Base-by-base conservation (phyloP, 2,113 vertebrate species). In the Artemisiospiza belli region DNA sequence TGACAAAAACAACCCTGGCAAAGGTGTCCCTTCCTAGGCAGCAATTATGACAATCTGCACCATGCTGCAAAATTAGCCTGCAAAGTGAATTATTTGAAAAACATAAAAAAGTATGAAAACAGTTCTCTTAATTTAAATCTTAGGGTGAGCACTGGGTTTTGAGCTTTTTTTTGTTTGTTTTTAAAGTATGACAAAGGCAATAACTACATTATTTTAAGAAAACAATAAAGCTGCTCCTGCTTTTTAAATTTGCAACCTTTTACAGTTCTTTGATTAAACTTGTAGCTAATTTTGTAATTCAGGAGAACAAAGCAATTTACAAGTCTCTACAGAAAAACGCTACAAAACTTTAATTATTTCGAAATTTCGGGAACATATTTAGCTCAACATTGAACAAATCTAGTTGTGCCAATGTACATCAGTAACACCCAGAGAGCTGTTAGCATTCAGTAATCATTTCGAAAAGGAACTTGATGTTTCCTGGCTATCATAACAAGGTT, bases 291-390 rank as follows among this genome's bases (percentile, higher is more conserved):
- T 66, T 54, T 74, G 25, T 39, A 95, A 86, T 80, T 90, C 7
- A 44, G 35, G 3, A 79, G 49, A 89, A 77, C 19, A 82, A 80
- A 87, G 35, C n/a, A 74, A 89, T 91, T 94, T 91, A 66, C 30
- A 80, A 81, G 19, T 63, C 28, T 90, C 52, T 72, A 39, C 1
- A 74, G 43, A 66, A 87, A 81, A 92, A 81, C 61, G 12, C 24
- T 73, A 44, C 39, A 92, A 92, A 96, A 81, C 19, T 70, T 82
- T 63, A 76, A 90, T 81, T 92, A 86, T 85, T 92, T 70, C 79
- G 30, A 10, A 68, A 72, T 81, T 92, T 89, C 52, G 64, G 41
- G 44, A 82, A 61, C 22, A 17, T 68, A 87, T 78, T 93, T 70
- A 83, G 30, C 64, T 89, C 35, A 55, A 35, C 39, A 83, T 16